Base-by-base conservation (phyloP, 2,888 invertebrate genomes). In the Gerosis bhagava region DNA sequence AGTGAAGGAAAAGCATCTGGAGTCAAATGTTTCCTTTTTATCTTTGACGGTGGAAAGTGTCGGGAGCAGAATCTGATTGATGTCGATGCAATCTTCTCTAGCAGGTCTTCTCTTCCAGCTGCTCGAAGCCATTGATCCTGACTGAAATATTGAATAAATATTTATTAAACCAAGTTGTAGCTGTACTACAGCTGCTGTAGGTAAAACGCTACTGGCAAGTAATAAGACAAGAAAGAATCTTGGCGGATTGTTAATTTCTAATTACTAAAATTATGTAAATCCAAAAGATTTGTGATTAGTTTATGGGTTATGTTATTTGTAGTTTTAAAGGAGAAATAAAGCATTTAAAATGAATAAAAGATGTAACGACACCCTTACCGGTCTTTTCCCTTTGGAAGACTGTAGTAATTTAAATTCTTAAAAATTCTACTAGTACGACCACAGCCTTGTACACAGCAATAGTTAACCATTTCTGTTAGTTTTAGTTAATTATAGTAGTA, bases 391-490 rank as follows among this genome's bases (percentile, higher is more conserved):
- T 78, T 83, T 1, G 87, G 87, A n/a, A 83, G 65, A 37, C 75
- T 67, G 48, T 77, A 86, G 52, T 67, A 87, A 50, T 76, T 79
- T 26, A 87, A 67, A 55, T 82, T 74, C 51, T 75, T 78, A 55
- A 76, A 74, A n/a, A 59, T 62, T 60, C 73, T 72, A 53, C 77
- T 83, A 45, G 84, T 87, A 5, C 83, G 71, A 4, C 75, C 74
- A 51, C 87, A 87, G 16, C 80, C 77, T 17, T 62, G 47, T 0
- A 87, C 84, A 56, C 83, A 83, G 52, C 87, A 87, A 54, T 86
- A 83, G 54, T 87, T 87, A 2, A 86, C 86, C 87, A 87, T 84
- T 52, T 35, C 55, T 21, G 2, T 10, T 36, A n/a, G 1, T n/a
- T 19, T 19, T 19, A 19, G 6, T 19, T 5, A 3, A 19, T 6